Evolutionary conservation across 2,888 invertebrate genomes (phyloP).

Genomic region (Schizotus pectinicornis): DNA sequence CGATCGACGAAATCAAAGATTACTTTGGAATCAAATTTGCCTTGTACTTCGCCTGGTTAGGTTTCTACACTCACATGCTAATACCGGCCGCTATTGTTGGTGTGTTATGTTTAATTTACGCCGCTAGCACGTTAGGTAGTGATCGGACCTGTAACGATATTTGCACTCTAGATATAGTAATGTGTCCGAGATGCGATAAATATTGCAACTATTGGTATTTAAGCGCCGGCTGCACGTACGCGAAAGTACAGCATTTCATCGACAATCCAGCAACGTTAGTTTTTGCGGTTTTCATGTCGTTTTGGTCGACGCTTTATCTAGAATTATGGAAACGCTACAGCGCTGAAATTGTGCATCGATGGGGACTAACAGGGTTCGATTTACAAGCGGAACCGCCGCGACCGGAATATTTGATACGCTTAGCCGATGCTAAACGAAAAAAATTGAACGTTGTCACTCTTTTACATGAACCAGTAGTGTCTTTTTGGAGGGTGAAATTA

Average conservation of each 20-base stretch:
- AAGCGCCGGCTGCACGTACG: conserved; percentile 72
- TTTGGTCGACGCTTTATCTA: conserved; percentile 81
- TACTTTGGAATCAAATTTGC: conserved; percentile 81
- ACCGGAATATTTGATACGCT: conserved; percentile 72
- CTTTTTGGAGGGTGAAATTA: conserved; percentile 77
- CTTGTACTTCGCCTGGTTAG: conserved; percentile 84
- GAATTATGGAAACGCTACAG: conserved; percentile 86
- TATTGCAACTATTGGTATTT: conserved; percentile 78
- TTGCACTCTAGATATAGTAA: conserved; percentile 66
- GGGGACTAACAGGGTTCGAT: conserved; percentile 81
- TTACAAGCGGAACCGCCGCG: conserved; percentile 76
- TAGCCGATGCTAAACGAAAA: conserved; percentile 62
- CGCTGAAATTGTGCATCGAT: conserved; percentile 77
- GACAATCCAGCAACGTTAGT: conserved; percentile 81
- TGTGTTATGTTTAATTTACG: conserved; percentile 69
- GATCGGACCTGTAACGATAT: conserved; percentile 65
- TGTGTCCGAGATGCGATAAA: conserved; percentile 84
- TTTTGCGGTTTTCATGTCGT: conserved; percentile 82
- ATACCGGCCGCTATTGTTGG: conserved; percentile 76
- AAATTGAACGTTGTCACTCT: conserved; percentile 65
- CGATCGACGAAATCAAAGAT: conserved; percentile 77
- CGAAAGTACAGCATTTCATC: conserved; percentile 77
- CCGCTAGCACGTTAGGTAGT: conserved; percentile 59
- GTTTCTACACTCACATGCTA: conserved; percentile 84
- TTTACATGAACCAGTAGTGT: conserved; percentile 72